Base-by-base conservation (phyloP, 2,113 vertebrate species). In the Macaca mulatta region DNA sequence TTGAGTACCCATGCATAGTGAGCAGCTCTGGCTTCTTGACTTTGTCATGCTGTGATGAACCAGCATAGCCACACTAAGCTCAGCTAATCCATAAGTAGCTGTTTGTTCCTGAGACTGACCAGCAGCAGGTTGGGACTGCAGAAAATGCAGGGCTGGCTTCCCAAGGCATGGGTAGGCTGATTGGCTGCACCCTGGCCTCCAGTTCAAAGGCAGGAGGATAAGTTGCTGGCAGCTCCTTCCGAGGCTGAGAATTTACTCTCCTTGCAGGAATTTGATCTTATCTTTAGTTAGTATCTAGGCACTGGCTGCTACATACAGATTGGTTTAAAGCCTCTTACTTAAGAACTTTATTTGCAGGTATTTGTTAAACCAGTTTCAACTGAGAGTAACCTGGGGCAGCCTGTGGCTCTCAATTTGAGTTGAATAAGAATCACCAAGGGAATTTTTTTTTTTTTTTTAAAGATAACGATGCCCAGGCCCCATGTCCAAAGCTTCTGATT, bases 301-400 rank as follows among this genome's bases (percentile, higher is more conserved):
- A 59, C 6, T n/a, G 23, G 30, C 77, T 90, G 32, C 12, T 70
- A 57, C 48, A 40, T 70, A 72, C 55, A 91, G 70, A 95, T 77
- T 1, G 6, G 25, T 16, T 94, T 84, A 50, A 69, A 32, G 25
- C 10, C 40, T 92, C 7, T 90, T 81, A 64, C 75, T 95, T 90
- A 69, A 90, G 80, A 57, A 64, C 50, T 64, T 94, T 92, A 45
- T 89, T 90, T 79, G 5, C 35, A 79, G 48, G 32, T 86, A 74
- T 40, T 87, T 27, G 30, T 88, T 90, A 59, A 23, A 2, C 70
- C 48, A 84, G 18, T 90, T 55, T 69, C 75, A 22, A 18, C 50
- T 55, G 67, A 90, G n/a, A 57, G 50, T 59, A 17, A 13, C 30
- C 8, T 83, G 22, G 75, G 14, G 18, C 88, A 30, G 12, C 59